These are phyloP conservation scores for Beaufortia kweichowensis DNA, from an alignment of 2,113 vertebrate species.

Conservation along the genomic window DNA sequence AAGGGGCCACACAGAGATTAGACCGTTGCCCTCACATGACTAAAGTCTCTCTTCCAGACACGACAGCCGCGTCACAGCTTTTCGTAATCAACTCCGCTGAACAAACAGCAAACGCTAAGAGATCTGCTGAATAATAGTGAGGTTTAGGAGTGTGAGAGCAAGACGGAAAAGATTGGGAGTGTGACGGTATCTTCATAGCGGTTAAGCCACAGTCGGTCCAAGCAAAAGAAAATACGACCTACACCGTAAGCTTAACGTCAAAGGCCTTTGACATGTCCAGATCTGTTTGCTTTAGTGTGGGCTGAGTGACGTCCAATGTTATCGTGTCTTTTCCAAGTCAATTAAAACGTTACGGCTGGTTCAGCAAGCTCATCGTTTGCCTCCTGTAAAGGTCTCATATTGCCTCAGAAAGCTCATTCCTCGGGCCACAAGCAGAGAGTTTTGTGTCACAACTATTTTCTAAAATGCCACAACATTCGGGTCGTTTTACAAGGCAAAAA, in stretches of 20 bases:
- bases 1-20: constrained; percentile 33
- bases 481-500: constrained; percentile 44
- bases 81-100: constrained; percentile 52
- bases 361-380: not conserved
- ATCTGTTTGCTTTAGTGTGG: constrained; percentile 3
- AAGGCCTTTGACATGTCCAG: constrained; percentile 5
- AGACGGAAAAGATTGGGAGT: not conserved
- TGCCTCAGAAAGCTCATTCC: constrained; percentile 8
- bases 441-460: constrained; percentile 30
- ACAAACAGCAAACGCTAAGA: constrained; percentile 43
- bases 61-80: constrained; percentile 13
- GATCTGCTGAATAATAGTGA: constrained; percentile 49
- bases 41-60: constrained; percentile 39
- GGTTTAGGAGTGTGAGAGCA: constrained; percentile 12
- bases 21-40: constrained; percentile 45
- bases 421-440: not conserved
- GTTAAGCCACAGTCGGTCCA: not conserved
- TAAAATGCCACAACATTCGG: constrained; percentile 38
- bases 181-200: not conserved
- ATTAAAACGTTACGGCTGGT: not conserved
- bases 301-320: constrained; percentile 20
- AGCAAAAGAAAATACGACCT: constrained; percentile 10
- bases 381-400: constrained; percentile 10
- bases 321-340: constrained; percentile 15
- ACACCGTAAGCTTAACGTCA: not conserved